Conservation (phyloP, 2,113 vertebrate genomes). For the Puffinus mauretanicus region DNA sequence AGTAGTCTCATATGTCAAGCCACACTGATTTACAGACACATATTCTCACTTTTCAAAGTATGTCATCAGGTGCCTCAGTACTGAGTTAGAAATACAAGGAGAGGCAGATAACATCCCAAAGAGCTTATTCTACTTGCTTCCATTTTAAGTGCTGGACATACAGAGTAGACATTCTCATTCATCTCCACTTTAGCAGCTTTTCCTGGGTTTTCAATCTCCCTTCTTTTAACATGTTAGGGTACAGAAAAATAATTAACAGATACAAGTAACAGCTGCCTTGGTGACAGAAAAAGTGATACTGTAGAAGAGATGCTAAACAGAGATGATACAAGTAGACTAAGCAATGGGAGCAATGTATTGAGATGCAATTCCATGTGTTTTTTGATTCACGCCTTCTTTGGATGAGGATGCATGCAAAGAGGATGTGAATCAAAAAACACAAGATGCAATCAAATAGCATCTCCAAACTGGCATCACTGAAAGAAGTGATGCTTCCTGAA, state of each 20-base stretch:
- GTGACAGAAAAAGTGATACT: background rate
- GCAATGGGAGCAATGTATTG: background rate
- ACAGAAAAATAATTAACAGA: constrained; percentile 12
- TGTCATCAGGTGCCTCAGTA: background rate
- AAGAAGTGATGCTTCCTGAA: background rate
- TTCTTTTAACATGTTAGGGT: background rate
- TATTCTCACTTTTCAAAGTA: background rate
- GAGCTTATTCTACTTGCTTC: background rate
- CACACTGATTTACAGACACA: background rate
- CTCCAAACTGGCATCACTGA: background rate
- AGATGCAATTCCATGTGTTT: background rate
- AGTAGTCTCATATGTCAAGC: background rate
- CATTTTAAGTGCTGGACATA: background rate
- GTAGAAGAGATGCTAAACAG: background rate
- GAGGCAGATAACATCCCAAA: background rate
- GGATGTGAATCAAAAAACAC: background rate
- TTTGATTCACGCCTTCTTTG: background rate
- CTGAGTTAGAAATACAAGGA: background rate
- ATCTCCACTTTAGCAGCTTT: background rate
- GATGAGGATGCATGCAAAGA: background rate
- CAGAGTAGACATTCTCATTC: background rate
- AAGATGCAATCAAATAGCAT: background rate
- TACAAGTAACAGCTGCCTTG: background rate
- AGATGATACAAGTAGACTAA: background rate
- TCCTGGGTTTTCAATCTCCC: background rate